phyloP scores from a whole-genome alignment of 2,113 vertebrate genomes.

The Hippocampus abdominalis region DNA sequence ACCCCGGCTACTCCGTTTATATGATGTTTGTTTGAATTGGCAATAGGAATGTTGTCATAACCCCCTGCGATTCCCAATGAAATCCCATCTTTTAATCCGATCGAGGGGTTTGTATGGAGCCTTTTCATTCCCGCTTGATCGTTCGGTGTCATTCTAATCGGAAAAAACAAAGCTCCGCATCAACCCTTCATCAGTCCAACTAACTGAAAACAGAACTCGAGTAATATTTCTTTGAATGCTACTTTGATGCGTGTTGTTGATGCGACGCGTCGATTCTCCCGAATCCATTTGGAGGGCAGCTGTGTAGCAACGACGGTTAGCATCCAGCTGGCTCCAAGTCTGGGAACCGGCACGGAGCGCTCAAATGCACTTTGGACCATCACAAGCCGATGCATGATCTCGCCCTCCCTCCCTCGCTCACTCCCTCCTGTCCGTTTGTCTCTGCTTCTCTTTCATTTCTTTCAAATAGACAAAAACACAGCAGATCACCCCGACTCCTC shows the following conservation, averaged over 20 bases:
- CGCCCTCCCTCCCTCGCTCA: background rate
- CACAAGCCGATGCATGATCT: constrained; percentile 31
- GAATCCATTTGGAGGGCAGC: constrained; percentile 72
- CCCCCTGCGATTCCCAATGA: no score
- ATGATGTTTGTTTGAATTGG: no score
- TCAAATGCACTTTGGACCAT: constrained; percentile 54
- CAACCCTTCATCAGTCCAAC: background rate
- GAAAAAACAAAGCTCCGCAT: background rate
- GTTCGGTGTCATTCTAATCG: no score
- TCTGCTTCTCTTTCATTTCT: constrained; percentile 14
- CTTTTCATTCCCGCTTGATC: no score
- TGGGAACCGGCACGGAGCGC: constrained; percentile 62
- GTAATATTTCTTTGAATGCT: constrained; percentile 14
- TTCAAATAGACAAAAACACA: constrained; percentile 40
- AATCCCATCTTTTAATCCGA: no score
- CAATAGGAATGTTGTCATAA: no score
- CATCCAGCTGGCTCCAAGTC: constrained; percentile 69
- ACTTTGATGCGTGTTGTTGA: constrained; percentile 28
- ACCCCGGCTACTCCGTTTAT: no score
- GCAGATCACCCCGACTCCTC: constrained; percentile 35
- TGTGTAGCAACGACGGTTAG: constrained; percentile 61
- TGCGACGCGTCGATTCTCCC: constrained; percentile 54
- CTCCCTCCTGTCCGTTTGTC: background rate
- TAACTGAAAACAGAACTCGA: constrained; percentile 29
- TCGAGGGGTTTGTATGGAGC: no score